Evolutionary conservation across 1,140 invertebrate genomes (phyloP).

Genomic region (Ips nitidus): DNA sequence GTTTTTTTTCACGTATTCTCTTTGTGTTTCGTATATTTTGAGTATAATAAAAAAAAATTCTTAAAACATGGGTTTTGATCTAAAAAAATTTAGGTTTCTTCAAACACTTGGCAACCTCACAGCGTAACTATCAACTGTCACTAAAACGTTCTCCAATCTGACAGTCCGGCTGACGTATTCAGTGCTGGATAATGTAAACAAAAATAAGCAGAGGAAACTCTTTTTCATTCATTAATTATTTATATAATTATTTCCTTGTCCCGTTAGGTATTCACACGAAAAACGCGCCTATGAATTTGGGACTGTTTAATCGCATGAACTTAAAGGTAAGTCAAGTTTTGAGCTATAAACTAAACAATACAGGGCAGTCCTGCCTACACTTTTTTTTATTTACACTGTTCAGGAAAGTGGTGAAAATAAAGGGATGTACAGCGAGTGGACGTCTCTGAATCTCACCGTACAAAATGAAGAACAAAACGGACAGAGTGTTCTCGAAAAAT

Average conservation of each 20-base stretch:
- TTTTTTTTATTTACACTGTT: constrained; percentile 10
- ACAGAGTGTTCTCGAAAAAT: constrained; percentile 83
- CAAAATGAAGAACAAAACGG: constrained; percentile 66
- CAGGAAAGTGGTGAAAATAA: constrained; percentile 58
- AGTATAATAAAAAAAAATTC: too few species aligned
- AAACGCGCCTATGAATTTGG: constrained; percentile 68
- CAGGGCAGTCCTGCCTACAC: background rate
- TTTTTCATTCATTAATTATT: too few species aligned
- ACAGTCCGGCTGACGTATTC: too few species aligned
- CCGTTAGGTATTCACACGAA: constrained; percentile 31
- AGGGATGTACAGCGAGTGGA: constrained; percentile 86
- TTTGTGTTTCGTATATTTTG: too few species aligned
- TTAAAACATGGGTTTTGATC: too few species aligned
- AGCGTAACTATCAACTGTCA: too few species aligned
- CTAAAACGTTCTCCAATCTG: too few species aligned
- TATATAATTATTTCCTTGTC: background rate
- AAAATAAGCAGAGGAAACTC: too few species aligned
- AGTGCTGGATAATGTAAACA: too few species aligned
- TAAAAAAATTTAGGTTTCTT: too few species aligned
- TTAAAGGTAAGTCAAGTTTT: constrained; percentile 59
- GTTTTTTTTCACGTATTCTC: too few species aligned
- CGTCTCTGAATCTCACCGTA: constrained; percentile 70
- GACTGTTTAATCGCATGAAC: constrained; percentile 73
- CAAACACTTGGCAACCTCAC: too few species aligned
- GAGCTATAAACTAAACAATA: background rate